A percentile compares a stretch with the other conserved stretches of the same genome.
phyloP scores from a whole-genome alignment of 2,113 vertebrate genomes.

The Tringa solitaria region DNA sequence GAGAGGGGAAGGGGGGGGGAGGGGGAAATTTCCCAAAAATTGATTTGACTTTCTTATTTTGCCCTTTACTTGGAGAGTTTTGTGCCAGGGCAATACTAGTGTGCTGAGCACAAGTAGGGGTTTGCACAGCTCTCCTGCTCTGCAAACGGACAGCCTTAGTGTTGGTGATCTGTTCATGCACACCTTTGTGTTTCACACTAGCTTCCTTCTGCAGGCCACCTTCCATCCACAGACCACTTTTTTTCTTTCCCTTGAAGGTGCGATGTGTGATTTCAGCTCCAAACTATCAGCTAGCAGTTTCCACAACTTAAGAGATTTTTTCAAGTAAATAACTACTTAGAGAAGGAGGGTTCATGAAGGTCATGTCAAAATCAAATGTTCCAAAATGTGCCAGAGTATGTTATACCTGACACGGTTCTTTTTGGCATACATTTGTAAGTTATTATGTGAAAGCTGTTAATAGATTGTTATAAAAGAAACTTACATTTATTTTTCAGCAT shows the following conservation, averaged over 20 bases:
- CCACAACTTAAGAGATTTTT: neutral
- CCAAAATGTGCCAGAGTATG: neutral
- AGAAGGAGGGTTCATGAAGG: neutral
- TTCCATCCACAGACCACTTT: neutral
- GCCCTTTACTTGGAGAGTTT: neutral
- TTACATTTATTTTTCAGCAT: neutral
- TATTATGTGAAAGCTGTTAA: neutral
- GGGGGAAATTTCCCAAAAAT: neutral
- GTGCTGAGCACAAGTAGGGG: neutral
- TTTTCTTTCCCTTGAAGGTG: neutral
- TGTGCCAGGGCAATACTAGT: neutral
- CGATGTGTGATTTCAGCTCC: neutral
- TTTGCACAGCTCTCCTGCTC: neutral
- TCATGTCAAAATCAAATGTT: neutral
- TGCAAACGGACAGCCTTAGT: neutral
- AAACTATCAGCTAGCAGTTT: neutral
- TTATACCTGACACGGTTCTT: neutral
- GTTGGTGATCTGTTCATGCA: neutral
- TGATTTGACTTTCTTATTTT: neutral
- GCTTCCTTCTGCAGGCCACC: neutral
- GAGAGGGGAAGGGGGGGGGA: rapidly evolving
- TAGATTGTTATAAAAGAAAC: neutral
- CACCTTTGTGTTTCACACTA: neutral
- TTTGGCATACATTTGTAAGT: neutral
- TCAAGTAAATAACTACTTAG: neutral